Evolutionary conservation across 1,140 invertebrate genomes (phyloP), one percentile per base, ranked within the genome.

Genomic region (Dendroctonus ponderosae): DNA sequence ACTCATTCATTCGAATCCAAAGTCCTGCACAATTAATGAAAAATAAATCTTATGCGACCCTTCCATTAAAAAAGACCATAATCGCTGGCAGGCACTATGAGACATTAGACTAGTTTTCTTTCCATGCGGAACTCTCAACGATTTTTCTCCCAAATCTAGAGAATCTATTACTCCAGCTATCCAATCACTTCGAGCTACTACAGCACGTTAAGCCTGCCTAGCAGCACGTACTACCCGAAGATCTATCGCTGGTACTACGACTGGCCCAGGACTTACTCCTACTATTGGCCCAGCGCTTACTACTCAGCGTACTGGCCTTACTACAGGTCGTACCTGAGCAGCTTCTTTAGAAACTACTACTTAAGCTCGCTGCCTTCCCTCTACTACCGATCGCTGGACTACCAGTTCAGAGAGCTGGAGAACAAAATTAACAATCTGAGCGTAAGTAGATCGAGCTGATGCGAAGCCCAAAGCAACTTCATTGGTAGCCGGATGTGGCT

Each of bases 151-250:
- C 26, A 26, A 26, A 26, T 74, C 39, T 69, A 74, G 72, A 57
- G 71, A 53, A 68, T 70, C 46, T 67, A 72, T 63, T 72, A 74
- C 67, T 56, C 67, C 44, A 66, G 68, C 54, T 70, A 74, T 50
- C 72, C 72, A 41, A 72, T 72, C 60, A 39, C 65, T 51, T 65
- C 71, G 40, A 71, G 71, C 68, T 71, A 71, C 57, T 72, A 72
- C 54, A 64, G 43, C 9, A 66, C 67, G n/a, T 62, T 70, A 48
- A 72, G 65, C 43, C 57, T 71, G 38, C 67, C 71, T 12, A 72
- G 61, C 63, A 52, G 62, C 50, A 62, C 52, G 7, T 72, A 69
- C 50, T 71, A 63, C 14, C 71, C 71, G 3, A 72, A 67, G 57
- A 41, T 59, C 8, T 65, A 67, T 58, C 53, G 67, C 38, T 69